Evolutionary conservation across 2,888 invertebrate species (phyloP).

Genomic region (Hoplodrina ambigua): DNA sequence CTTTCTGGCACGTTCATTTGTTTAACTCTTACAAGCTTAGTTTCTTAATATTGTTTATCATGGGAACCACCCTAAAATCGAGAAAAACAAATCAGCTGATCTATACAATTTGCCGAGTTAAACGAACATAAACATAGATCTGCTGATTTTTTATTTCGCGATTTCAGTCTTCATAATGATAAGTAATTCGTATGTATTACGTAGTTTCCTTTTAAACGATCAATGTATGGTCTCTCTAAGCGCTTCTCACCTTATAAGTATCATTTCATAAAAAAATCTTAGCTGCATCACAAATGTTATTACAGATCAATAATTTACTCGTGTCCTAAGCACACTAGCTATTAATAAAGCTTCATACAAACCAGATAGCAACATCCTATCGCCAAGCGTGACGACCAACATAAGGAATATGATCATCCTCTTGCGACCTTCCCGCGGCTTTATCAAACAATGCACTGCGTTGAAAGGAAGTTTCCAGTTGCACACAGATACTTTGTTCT

Average conservation of each 20-base stretch:
- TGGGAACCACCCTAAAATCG: too few species aligned
- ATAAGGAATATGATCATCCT: constrained; percentile 92
- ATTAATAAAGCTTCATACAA: constrained; percentile 40
- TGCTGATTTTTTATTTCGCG: too few species aligned
- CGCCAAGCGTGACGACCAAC: constrained; percentile 90
- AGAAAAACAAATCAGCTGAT: too few species aligned
- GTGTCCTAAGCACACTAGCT: too few species aligned
- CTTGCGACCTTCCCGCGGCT: constrained; percentile 91
- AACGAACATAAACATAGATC: too few species aligned
- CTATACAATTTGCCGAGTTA: too few species aligned
- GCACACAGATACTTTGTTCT: constrained; percentile 89
- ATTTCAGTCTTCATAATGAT: too few species aligned
- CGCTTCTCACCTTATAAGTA: background rate
- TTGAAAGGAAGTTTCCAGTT: constrained; percentile 85
- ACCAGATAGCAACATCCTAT: constrained; percentile 85
- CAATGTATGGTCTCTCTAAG: too few species aligned
- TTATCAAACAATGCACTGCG: constrained; percentile 90
- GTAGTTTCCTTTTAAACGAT: too few species aligned
- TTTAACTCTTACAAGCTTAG: too few species aligned
- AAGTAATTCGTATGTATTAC: too few species aligned
- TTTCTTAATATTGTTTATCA: too few species aligned
- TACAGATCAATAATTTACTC: background rate
- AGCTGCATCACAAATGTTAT: background rate
- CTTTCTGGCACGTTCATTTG: background rate
- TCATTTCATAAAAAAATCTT: background rate